Percentiles rank a stretch among this genome's conserved stretches.
phyloP scores from a whole-genome alignment of 1,140 invertebrate genomes.

The Rhizoglyphus robini region DNA sequence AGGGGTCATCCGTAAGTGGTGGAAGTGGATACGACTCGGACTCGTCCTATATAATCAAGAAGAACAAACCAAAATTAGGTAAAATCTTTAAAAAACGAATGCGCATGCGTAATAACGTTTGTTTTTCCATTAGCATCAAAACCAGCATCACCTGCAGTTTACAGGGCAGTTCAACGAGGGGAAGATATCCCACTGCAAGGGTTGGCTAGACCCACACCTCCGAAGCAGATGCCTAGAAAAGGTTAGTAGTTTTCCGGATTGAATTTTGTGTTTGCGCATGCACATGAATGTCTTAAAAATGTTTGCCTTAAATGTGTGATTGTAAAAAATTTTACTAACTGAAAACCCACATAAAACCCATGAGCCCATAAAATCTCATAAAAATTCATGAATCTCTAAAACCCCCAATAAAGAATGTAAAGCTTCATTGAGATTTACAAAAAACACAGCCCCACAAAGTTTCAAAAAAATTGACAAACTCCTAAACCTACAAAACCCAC shows the following conservation, averaged over 20 bases:
- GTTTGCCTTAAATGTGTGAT: neutral
- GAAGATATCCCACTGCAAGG: constrained; percentile 22
- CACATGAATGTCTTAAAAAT: neutral
- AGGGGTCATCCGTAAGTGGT: neutral
- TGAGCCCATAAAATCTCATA: neutral
- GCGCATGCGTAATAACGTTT: no score
- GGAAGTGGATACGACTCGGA: constrained; percentile 22
- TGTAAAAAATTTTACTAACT: neutral
- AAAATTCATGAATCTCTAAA: no score
- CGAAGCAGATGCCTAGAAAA: neutral
- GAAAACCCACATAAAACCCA: neutral
- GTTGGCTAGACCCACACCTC: constrained; percentile 10
- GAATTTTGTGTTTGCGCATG: neutral
- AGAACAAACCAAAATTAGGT: constrained; percentile 17
- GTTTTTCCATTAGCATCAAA: neutral
- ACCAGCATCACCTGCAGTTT: constrained; percentile 20
- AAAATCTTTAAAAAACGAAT: no score
- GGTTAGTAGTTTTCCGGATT: neutral
- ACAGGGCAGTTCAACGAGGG: constrained; percentile 22
- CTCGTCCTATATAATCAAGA: constrained; percentile 21
- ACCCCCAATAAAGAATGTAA: no score
- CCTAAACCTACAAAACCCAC: no score
- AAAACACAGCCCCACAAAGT: no score
- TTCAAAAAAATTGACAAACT: no score
- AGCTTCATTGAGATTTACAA: no score